These are phyloP conservation scores for Amiota mariae DNA, from an alignment of 2,888 invertebrate genomes.

Conservation along the genomic window DNA sequence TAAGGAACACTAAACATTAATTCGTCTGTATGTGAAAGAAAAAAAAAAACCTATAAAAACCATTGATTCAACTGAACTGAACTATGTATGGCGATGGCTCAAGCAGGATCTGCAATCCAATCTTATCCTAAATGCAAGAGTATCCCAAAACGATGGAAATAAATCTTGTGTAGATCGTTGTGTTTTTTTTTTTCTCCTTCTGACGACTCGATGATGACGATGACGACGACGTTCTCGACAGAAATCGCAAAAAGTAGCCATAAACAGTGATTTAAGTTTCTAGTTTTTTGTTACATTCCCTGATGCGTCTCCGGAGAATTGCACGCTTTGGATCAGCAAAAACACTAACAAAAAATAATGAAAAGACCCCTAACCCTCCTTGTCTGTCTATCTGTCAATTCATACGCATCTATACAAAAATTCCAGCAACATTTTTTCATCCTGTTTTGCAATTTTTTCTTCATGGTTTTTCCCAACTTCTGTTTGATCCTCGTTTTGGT, in stretches of 20 bases:
- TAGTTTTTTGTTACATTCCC: constrained; percentile 56
- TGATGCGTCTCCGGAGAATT: constrained; percentile 62
- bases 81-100: too few relatives aligned
- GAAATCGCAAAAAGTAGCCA: constrained; percentile 4
- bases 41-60: not conserved
- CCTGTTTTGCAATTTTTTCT: constrained; percentile 37
- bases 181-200: constrained; percentile 13
- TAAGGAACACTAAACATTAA: too few relatives aligned
- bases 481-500: constrained; percentile 3
- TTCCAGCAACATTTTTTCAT: constrained; percentile 54
- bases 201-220: constrained; percentile 41
- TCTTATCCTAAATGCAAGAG: not conserved
- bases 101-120: not conserved
- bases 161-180: constrained; percentile 51
- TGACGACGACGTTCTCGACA: constrained; percentile 33
- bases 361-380: not conserved
- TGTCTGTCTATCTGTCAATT: not conserved
- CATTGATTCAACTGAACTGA: not conserved
- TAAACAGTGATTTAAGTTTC: constrained; percentile 43
- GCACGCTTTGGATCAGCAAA: constrained; percentile 51
- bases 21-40: not conserved
- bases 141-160: constrained; percentile 60
- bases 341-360: constrained; percentile 1
- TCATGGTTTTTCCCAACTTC: constrained; percentile 12
- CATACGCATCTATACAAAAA: constrained; percentile 49